Base-by-base conservation (phyloP, 2,797 vertebrate genomes). In the Lagorchestes hirsutus region DNA sequence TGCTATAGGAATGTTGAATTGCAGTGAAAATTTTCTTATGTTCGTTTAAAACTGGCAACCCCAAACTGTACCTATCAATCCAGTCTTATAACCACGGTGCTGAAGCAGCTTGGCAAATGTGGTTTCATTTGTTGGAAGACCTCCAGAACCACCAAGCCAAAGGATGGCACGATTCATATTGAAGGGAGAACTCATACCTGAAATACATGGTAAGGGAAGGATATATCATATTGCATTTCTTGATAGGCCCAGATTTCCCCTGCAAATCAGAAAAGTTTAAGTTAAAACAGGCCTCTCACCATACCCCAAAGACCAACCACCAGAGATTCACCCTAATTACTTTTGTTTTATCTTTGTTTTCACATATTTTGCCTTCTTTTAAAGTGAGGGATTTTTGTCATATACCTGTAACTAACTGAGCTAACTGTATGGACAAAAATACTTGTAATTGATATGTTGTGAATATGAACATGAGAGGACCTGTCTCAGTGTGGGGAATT, bases 81-180 rank as follows among this genome's bases (percentile, higher is more conserved):
- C 99, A 0, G 99, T 99, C 94, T 98, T 98, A 98, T 99, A 99
- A 90, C 99, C 99, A 54, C 99, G 99, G 27, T 99, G 97, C 94
- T 99, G 98, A 54, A 99, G 98, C 93, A 99, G 98, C 97, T 98
- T 99, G 29, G 99, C 99, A 67, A 99, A 99, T n/a, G 99, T 99
- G 34, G 98, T 99, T 98, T 99, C 99, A 87, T 98, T 99, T 29
- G 98, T 90, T 18, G 99, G 99, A 27, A 99, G 99, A 0, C 99
- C 99, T 0, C 99, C 99, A 0, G 99, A 99, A n/a, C 98, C 98
- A 0, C 98, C 99, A 0, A 99, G 98, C 97, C 98, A 98, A 13
- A 96, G 24, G 0, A 99, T 91, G 91, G 95, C 92, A 0, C 5
- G 96, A 3, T 95, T 91, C 58, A 93, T 94, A 94, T 91, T 92